Evolutionary conservation across 2,797 vertebrate species (phyloP).

Genomic region (Lagodon rhomboides): DNA sequence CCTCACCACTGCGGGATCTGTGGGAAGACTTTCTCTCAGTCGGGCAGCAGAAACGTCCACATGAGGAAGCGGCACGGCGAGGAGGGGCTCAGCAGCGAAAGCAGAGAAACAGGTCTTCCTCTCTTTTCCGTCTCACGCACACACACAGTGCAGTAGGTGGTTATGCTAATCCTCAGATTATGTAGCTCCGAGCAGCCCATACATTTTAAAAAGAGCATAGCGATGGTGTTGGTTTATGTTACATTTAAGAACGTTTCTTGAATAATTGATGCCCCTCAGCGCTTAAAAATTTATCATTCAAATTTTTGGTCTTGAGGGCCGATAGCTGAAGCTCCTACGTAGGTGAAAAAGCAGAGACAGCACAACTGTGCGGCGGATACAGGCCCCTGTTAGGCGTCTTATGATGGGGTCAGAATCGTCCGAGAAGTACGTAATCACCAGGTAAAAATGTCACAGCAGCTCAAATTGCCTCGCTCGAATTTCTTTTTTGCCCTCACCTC

Average conservation of each 20-base stretch:
- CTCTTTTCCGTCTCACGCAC: too few species aligned
- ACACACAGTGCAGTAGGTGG: conserved; percentile 31
- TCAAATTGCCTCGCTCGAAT: conserved; percentile 23
- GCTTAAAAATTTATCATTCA: conserved; percentile 57
- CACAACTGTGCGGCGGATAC: conserved; percentile 11
- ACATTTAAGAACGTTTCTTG: conserved; percentile 51
- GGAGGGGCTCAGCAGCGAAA: conserved; percentile 71
- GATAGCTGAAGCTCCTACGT: conserved; percentile 39
- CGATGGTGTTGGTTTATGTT: conserved; percentile 50
- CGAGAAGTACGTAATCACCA: conserved; percentile 25
- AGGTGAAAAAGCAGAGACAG: conserved; percentile 34
- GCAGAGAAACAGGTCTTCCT: conserved; percentile 82
- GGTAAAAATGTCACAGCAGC: conserved; percentile 21
- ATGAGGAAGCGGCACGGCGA: conserved; percentile 94
- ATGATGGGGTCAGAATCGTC: conserved; percentile 40
- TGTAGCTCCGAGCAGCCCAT: conserved; percentile 54
- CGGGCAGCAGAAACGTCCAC: conserved; percentile 97
- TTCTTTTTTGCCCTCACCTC: conserved; percentile 9
- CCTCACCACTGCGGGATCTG: conserved; percentile 97
- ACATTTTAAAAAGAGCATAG: conserved; percentile 61
- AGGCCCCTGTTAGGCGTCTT: conserved; percentile 15
- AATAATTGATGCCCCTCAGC: conserved; percentile 58
- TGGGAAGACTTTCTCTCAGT: conserved; percentile 98
- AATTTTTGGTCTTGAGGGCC: conserved; percentile 49
- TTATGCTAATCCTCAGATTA: conserved; percentile 61